Evolutionary conservation across 2,113 vertebrate species (phyloP).

Genomic region (Solenodon paradoxus): DNA sequence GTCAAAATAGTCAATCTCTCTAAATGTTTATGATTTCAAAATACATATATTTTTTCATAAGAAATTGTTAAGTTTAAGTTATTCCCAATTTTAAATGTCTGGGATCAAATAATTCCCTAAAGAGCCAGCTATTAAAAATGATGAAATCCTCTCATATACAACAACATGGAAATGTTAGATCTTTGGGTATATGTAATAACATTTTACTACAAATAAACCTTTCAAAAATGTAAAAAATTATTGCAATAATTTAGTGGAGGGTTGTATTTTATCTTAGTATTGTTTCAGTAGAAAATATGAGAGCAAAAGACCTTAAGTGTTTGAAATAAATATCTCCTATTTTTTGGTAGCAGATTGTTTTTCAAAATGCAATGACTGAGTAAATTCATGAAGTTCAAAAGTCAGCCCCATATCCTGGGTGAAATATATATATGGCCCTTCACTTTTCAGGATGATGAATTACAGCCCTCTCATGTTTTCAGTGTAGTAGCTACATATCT

Average conservation of each 20-base stretch:
- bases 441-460: background rate
- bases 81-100: background rate
- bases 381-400: background rate
- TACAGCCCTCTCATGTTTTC: background rate
- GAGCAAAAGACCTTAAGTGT: background rate
- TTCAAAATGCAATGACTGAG: background rate
- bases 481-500: background rate
- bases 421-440: background rate
- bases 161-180: background rate
- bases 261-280: background rate
- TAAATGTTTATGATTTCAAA: background rate
- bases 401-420: background rate
- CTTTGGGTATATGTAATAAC: background rate
- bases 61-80: background rate
- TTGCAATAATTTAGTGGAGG: background rate
- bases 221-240: background rate
- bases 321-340: background rate
- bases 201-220: background rate
- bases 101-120: background rate
- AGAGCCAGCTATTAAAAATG: too few relatives aligned
- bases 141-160: too few relatives aligned
- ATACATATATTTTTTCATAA: too few relatives aligned
- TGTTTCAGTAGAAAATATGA: background rate
- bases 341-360: background rate
- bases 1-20: background rate